phyloP scores from a whole-genome alignment of 1,140 invertebrate species.

The Probaryconus sp. region DNA sequence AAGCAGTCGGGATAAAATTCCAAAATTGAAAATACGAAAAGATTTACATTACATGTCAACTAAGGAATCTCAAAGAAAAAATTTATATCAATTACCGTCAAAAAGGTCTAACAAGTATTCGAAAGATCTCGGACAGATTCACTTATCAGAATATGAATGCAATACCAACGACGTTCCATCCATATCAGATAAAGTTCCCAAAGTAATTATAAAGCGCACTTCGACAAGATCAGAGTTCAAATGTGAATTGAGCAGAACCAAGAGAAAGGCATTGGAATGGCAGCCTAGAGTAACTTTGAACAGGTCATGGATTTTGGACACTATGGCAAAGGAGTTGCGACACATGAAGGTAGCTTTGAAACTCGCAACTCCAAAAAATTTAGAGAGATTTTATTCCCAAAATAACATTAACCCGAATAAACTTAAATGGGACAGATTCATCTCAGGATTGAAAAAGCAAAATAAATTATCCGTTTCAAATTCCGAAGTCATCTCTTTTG shows the following conservation, averaged over 20 bases:
- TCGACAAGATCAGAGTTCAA: constrained; percentile 75
- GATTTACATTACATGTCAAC: too few species aligned
- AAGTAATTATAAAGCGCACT: constrained; percentile 75
- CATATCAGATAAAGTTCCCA: constrained; percentile 71
- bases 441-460: constrained; percentile 58
- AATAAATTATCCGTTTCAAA: constrained; percentile 64
- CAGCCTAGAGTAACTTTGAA: constrained; percentile 74
- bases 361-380: constrained; percentile 43
- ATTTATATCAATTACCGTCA: background rate
- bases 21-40: constrained; percentile 67
- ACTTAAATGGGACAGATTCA: constrained; percentile 63
- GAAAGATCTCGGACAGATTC: constrained; percentile 27
- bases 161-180: constrained; percentile 42
- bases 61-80: background rate
- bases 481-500: constrained; percentile 58
- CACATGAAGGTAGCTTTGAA: constrained; percentile 65
- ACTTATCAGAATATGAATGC: constrained; percentile 48
- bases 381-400: constrained; percentile 29
- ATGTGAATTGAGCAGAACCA: constrained; percentile 74
- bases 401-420: constrained; percentile 57
- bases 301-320: constrained; percentile 71
- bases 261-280: constrained; percentile 65
- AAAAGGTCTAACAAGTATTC: constrained; percentile 57
- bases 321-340: constrained; percentile 73
- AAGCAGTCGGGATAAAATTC: constrained; percentile 56